Conservation (phyloP, 2,113 vertebrate genomes). For the Merops nubicus region DNA sequence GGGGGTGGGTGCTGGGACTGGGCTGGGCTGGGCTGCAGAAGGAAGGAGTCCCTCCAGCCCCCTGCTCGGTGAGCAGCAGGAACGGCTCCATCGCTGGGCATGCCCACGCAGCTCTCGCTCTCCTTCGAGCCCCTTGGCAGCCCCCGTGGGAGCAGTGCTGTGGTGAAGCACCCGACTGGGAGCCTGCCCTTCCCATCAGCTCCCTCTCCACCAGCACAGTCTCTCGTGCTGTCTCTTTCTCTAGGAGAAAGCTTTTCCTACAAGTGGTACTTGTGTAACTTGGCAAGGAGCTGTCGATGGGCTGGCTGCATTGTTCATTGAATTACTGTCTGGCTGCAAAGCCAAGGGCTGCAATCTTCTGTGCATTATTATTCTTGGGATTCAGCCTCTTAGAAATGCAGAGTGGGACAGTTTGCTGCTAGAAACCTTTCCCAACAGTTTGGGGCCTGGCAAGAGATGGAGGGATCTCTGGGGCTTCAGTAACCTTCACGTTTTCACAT, state of each 20-base stretch:
- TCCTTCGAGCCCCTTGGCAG: not conserved
- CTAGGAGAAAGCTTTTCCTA: constrained; percentile 47
- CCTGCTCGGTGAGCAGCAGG: too few species aligned
- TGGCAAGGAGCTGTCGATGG: constrained; percentile 30
- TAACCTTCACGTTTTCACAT: constrained; percentile 47
- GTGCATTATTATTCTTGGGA: constrained; percentile 64
- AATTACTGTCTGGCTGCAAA: constrained; percentile 50
- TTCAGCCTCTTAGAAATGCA: constrained; percentile 68
- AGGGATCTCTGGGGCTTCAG: constrained; percentile 47
- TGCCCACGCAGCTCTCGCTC: too few species aligned
- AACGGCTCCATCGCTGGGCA: too few species aligned
- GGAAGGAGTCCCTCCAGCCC: not conserved
- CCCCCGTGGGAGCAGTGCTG: accelerated
- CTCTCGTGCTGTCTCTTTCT: constrained; percentile 35
- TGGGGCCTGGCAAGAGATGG: constrained; percentile 20
- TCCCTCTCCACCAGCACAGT: constrained; percentile 12
- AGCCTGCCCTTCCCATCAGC: not conserved
- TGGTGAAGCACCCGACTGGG: not conserved
- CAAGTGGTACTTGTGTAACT: constrained; percentile 46
- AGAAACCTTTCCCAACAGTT: constrained; percentile 51
- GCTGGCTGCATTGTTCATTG: constrained; percentile 14
- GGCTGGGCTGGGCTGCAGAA: accelerated
- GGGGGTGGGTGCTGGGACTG: accelerated
- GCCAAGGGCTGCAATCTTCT: constrained; percentile 62
- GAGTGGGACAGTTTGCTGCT: constrained; percentile 51